Base-by-base conservation (phyloP, 2,888 invertebrate genomes). In the Eupeodes luniger region DNA sequence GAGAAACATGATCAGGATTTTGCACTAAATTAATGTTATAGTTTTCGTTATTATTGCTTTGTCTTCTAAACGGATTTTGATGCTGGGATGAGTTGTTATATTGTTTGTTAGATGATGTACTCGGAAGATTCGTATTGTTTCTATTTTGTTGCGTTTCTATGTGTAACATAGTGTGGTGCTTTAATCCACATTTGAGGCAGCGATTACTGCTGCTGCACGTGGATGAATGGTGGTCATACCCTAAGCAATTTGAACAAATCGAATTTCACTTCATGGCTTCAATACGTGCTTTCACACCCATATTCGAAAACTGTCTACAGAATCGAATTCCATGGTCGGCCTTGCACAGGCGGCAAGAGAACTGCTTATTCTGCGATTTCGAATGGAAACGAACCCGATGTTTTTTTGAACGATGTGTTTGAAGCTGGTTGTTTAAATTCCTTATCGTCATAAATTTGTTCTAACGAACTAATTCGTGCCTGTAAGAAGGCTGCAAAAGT, bases 401-500 rank as follows among this genome's bases (percentile, higher is more conserved):
- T 11, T 64, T 19, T 47, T 47, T 47, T 64, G 9, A 19, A 44
- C 0, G 16, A 11, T 1, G 44, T 14, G 27, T 19, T 57, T 27
- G 57, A 11, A n/a, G 12, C 40, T 64, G 34, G 49, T n/a, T 47
- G 40, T n/a, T 12, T 19, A 44, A 51, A 51, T n/a, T 6, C 19
- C 2, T 16, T 69, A 12, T 44, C 47, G 3, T 69, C 78, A 44
- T 44, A 5, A 0, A 78, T 47, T 5, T 79, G 61, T 57, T 81
- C 66, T 5, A 81, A 16, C 6, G 74, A 81, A n/a, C 77, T 77
- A 34, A 77, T 66, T n/a, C 66, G 55, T 9, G 70, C 72, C 5
- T 62, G 51, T 40, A 64, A 53, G 44, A 74, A 74, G 2, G 80
- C 27, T 16, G 53, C 57, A 47, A 80, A 80, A 12, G 72, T 57